A percentile compares a stretch with the other conserved stretches of the same genome.
Evolutionary conservation across 2,797 vertebrate species (phyloP).

Genomic region (Sibirionetta formosa): DNA sequence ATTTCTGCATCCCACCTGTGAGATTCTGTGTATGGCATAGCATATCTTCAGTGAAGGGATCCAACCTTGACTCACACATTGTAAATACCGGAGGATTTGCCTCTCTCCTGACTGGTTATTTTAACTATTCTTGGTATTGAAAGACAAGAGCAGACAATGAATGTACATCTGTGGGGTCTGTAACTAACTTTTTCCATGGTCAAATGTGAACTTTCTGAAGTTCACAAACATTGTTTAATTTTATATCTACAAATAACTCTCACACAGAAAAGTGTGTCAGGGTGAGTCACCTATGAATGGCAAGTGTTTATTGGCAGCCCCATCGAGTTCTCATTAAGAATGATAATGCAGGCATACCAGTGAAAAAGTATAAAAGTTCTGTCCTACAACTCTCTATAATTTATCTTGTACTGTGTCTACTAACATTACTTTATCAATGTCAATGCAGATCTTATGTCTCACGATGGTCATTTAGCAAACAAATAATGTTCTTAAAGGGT

Average conservation of each 20-base stretch:
- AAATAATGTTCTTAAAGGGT: not conserved
- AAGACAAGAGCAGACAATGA: not conserved
- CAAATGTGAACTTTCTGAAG: not conserved
- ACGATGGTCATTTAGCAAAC: not conserved
- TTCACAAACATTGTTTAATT: not conserved
- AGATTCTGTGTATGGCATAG: not conserved
- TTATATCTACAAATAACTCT: not conserved
- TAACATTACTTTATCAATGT: not conserved
- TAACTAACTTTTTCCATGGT: not conserved
- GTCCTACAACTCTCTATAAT: not conserved
- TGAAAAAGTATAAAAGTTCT: not conserved
- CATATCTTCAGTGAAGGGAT: not conserved
- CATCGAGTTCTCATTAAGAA: not conserved
- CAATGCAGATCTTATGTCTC: not conserved
- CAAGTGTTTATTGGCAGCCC: not conserved
- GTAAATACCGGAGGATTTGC: not conserved
- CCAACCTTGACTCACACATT: not conserved
- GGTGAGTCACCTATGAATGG: not conserved
- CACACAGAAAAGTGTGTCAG: not conserved
- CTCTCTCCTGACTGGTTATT: not conserved
- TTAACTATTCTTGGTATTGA: not conserved
- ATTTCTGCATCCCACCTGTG: not conserved
- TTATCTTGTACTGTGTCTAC: not conserved
- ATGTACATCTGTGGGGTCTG: not conserved
- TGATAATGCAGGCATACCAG: not conserved